Evolutionary conservation across 2,113 vertebrate species (phyloP).

Genomic region (Brevimyrus niger): DNA sequence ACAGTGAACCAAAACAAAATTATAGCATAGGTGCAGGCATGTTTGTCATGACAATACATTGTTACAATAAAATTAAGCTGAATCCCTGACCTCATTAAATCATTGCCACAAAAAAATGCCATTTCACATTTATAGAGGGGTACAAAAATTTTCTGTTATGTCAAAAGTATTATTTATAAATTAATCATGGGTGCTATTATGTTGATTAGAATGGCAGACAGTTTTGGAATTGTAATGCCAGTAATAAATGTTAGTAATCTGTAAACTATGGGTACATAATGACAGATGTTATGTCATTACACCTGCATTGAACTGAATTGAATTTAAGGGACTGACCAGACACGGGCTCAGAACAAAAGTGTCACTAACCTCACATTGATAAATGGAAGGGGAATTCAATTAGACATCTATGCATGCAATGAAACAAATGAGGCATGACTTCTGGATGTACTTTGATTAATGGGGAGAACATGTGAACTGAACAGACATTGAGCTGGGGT

Average conservation of each 20-base stretch:
- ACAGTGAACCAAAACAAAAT: not conserved
- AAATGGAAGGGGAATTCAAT: slow-evolving; percentile 16
- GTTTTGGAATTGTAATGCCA: not conserved
- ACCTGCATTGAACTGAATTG: not conserved
- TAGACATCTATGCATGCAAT: slow-evolving; percentile 1
- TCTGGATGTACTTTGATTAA: slow-evolving; percentile 11
- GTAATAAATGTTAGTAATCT: not conserved
- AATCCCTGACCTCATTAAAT: not conserved
- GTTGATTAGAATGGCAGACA: not conserved
- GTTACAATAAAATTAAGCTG: not conserved
- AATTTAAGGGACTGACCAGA: not conserved
- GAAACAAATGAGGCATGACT: slow-evolving; percentile 14
- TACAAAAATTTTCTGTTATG: not conserved
- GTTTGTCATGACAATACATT: not conserved
- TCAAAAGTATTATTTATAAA: not conserved
- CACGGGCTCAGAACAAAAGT: not conserved
- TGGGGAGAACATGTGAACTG: slow-evolving; percentile 12
- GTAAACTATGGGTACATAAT: not conserved
- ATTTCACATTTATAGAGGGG: not conserved
- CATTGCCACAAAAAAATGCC: not conserved
- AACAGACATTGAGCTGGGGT: not conserved
- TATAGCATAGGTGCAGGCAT: not conserved
- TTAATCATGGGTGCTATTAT: not conserved
- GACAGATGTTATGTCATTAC: not conserved
- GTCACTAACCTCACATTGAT: not conserved